phyloP scores from a whole-genome alignment of 1,140 invertebrate genomes.

The Metopolophium dirhodum region DNA sequence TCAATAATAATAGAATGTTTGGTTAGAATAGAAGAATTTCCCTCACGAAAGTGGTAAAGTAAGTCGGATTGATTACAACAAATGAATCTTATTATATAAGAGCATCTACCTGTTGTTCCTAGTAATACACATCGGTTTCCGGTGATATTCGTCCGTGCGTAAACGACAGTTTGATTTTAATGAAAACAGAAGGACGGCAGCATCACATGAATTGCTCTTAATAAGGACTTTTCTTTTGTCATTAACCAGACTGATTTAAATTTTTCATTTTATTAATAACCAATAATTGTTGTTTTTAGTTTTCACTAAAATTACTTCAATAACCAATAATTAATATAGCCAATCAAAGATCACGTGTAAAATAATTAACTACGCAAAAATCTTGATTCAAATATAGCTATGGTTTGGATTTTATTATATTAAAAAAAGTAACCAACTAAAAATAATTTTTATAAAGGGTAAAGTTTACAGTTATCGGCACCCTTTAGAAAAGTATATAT shows the following conservation, averaged over 20 bases:
- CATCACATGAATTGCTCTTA: not conserved
- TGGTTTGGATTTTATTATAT: not conserved
- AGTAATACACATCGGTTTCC: constrained; percentile 1
- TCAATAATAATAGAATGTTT: not conserved
- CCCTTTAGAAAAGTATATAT: too few species aligned
- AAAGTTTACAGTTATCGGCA: too few species aligned
- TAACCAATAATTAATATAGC: not conserved
- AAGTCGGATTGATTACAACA: not conserved
- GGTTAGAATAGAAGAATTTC: not conserved
- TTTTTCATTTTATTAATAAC: not conserved
- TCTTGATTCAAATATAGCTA: not conserved
- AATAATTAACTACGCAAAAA: not conserved
- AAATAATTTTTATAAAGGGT: too few species aligned
- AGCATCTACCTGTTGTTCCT: not conserved
- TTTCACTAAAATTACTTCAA: not conserved
- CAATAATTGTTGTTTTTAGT: not conserved
- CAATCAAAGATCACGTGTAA: not conserved
- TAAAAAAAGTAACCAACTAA: not conserved
- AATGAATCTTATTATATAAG: constrained; percentile 26
- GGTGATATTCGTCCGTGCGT: constrained; percentile 33
- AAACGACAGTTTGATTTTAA: not conserved
- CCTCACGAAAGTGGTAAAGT: not conserved
- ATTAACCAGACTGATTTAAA: not conserved
- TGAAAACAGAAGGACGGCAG: not conserved
- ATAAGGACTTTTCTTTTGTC: not conserved